Evolutionary conservation across 2,888 invertebrate species (phyloP).

Genomic region (Chrysolina oricalcia): DNA sequence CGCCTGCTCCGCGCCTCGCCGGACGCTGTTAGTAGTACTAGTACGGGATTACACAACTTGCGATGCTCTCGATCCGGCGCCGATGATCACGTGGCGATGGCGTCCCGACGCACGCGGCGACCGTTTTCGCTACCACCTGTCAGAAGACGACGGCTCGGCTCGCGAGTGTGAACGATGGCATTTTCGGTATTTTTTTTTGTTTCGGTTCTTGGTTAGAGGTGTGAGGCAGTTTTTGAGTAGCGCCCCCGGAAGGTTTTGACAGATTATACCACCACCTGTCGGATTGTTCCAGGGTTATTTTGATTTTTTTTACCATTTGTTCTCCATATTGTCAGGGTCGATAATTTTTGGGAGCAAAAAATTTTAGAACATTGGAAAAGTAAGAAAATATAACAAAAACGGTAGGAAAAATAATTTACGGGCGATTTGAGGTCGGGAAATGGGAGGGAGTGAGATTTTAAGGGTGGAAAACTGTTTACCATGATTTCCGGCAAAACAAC

Average conservation of each 20-base stretch:
- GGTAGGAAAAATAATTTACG: too few species aligned
- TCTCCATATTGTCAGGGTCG: too few species aligned
- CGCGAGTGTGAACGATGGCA: slow-evolving; percentile 47
- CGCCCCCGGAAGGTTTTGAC: not conserved
- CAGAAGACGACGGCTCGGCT: slow-evolving; percentile 45
- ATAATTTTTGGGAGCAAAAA: too few species aligned
- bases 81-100: slow-evolving; percentile 64
- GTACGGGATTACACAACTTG: slow-evolving; percentile 59
- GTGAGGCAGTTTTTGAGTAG: not conserved
- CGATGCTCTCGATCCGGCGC: slow-evolving; percentile 61
- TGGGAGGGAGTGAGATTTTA: too few species aligned
- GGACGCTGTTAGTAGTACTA: slow-evolving; percentile 68
- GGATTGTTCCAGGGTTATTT: not conserved
- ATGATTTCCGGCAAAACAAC: too few species aligned
- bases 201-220: slow-evolving; percentile 49
- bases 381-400: too few species aligned
- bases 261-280: not conserved
- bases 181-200: slow-evolving; percentile 48
- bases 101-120: slow-evolving; percentile 61
- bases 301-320: not conserved
- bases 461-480: too few species aligned
- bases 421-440: too few species aligned
- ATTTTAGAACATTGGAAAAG: too few species aligned
- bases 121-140: slow-evolving; percentile 61
- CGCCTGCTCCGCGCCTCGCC: slow-evolving; percentile 69